Conservation (phyloP, 2,888 invertebrate species). For the Agrotis clavis region DNA sequence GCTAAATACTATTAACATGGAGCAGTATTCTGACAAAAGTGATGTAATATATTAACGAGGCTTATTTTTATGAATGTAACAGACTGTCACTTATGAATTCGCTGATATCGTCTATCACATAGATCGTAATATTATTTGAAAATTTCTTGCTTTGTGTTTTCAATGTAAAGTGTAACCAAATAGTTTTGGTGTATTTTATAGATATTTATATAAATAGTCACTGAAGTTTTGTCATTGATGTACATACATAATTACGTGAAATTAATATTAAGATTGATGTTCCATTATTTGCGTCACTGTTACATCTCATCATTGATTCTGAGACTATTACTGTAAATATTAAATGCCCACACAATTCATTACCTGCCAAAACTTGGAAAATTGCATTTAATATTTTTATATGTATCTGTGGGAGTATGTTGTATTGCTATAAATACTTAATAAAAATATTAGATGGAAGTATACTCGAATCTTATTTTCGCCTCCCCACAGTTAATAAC, state of each 20-base stretch:
- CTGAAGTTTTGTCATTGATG: slow-evolving; percentile 77
- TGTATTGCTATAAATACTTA: slow-evolving; percentile 81
- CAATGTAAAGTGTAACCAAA: slow-evolving; percentile 73
- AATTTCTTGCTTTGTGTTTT: slow-evolving; percentile 62
- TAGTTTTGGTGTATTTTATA: slow-evolving; percentile 81
- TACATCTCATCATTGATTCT: slow-evolving; percentile 71
- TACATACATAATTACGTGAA: slow-evolving; percentile 73
- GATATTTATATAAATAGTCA: slow-evolving; percentile 77
- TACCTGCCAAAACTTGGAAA: slow-evolving; percentile 82
- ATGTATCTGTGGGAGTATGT: slow-evolving; percentile 79
- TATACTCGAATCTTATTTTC: slow-evolving; percentile 63
- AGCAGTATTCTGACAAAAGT: slow-evolving; percentile 84
- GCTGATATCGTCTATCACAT: slow-evolving; percentile 48
- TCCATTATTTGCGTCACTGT: slow-evolving; percentile 72
- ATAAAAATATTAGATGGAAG: slow-evolving; percentile 90
- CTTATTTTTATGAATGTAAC: slow-evolving; percentile 75
- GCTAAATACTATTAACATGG: slow-evolving; percentile 73
- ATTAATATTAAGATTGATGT: slow-evolving; percentile 77
- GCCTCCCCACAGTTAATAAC: neutral
- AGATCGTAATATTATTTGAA: slow-evolving; percentile 54
- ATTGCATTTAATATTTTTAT: slow-evolving; percentile 90
- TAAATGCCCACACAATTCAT: slow-evolving; percentile 83
- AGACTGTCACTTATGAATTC: slow-evolving; percentile 66
- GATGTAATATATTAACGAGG: slow-evolving; percentile 85
- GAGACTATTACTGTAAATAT: slow-evolving; percentile 81